These are phyloP conservation scores for Latrodectus geometricus DNA, from an alignment of 1,140 invertebrate genomes.

Conservation along the genomic window DNA sequence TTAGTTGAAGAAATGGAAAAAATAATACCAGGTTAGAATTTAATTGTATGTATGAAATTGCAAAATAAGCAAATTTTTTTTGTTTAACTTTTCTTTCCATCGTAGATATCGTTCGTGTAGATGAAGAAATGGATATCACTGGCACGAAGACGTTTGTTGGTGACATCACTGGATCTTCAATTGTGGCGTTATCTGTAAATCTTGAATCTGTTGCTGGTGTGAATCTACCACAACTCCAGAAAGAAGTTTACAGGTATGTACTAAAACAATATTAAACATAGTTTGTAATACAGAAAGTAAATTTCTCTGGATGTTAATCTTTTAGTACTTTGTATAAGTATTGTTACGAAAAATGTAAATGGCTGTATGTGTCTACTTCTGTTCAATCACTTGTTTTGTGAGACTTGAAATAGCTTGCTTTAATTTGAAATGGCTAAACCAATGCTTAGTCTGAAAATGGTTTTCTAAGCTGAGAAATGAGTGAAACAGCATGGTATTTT, in stretches of 20 bases:
- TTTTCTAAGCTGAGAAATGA: too few species aligned
- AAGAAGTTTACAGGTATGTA: slow-evolving; percentile 38
- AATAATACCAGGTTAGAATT: slow-evolving; percentile 22
- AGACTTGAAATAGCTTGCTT: too few species aligned
- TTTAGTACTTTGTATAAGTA: too few species aligned
- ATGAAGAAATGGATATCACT: slow-evolving; percentile 19
- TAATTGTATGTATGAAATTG: not conserved
- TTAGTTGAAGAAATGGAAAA: slow-evolving; percentile 33
- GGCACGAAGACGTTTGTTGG: slow-evolving; percentile 31
- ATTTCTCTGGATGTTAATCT: too few species aligned
- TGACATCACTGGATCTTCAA: slow-evolving; percentile 25
- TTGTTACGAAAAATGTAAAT: too few species aligned
- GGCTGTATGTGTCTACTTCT: too few species aligned
- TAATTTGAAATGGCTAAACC: too few species aligned
- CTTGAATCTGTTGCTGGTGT: slow-evolving; percentile 15
- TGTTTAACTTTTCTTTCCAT: not conserved
- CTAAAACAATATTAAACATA: not conserved
- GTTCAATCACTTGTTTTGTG: too few species aligned
- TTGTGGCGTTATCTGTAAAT: slow-evolving; percentile 6
- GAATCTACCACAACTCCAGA: slow-evolving; percentile 30
- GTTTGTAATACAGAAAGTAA: too few species aligned
- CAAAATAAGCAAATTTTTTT: not conserved
- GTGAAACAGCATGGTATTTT: too few species aligned
- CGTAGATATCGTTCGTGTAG: slow-evolving; percentile 29
- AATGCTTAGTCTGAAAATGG: too few species aligned